These are phyloP conservation scores for Allolobophora icterica DNA, from an alignment of 2,888 invertebrate species.

Conservation along the genomic window DNA sequence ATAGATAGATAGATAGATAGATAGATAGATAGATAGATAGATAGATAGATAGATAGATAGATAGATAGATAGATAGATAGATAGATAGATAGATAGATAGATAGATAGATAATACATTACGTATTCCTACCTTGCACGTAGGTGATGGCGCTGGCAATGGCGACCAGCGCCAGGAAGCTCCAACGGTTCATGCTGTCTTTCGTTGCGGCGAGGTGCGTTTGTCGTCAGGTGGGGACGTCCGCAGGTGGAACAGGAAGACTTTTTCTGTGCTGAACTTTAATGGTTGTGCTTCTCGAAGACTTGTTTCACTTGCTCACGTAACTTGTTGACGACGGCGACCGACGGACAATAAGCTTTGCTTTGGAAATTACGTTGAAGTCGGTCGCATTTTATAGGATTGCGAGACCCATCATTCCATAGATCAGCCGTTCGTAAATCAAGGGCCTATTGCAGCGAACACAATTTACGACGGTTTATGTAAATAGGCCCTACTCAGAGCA, in stretches of 20 bases:
- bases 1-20: no score
- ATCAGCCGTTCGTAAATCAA: no score
- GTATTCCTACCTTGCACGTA: neutral
- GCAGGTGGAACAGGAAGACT: neutral
- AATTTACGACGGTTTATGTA: no score
- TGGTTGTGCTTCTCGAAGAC: neutral
- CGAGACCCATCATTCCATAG: neutral
- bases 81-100: no score
- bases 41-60: no score
- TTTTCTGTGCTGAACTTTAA: neutral
- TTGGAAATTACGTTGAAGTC: neutral
- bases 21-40: no score
- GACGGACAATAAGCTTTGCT: neutral
- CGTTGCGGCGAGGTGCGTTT: neutral
- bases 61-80: no score
- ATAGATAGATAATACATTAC: no score
- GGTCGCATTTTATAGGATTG: neutral
- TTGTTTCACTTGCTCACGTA: neutral
- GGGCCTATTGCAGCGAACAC: no score
- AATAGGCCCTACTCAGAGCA: no score
- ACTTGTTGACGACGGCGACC: neutral
- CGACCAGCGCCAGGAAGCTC: neutral
- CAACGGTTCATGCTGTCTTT: neutral
- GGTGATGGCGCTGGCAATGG: neutral
- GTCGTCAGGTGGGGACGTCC: neutral